Conservation (phyloP, 2,797 vertebrate species). For the Girardinus metallicus region DNA sequence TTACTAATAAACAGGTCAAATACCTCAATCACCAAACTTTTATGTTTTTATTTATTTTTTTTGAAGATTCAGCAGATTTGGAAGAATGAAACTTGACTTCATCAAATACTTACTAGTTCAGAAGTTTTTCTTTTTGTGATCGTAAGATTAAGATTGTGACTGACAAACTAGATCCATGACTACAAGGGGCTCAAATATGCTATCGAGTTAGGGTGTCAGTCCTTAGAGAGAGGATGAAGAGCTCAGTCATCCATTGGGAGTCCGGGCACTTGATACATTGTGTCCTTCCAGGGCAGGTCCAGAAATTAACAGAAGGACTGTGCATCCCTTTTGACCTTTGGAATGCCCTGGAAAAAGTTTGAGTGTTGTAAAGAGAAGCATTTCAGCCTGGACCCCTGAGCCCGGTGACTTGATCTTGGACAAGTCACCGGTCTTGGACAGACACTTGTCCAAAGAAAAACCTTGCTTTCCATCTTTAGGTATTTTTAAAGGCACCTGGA, state of each 20-base stretch:
- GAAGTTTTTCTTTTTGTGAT: not conserved
- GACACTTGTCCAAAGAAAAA: not conserved
- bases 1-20: not conserved
- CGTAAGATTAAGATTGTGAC: not conserved
- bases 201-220: not conserved
- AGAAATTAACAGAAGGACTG: not conserved
- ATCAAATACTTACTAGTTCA: not conserved
- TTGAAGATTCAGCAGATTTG: not conserved
- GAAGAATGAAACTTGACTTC: not conserved
- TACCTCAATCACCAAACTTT: not conserved
- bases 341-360: not conserved
- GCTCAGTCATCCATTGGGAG: not conserved
- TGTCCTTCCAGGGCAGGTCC: not conserved
- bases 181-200: not conserved
- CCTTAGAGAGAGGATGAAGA: not conserved
- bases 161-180: not conserved
- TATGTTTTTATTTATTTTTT: not conserved
- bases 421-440: no score
- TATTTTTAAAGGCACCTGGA: not conserved
- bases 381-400: not conserved
- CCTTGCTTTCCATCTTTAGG: not conserved
- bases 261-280: no score
- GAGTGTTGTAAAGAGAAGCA: not conserved
- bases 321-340: not conserved
- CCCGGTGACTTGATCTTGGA: not conserved